A percentile compares a stretch with the other conserved stretches of the same genome.
Evolutionary conservation across 2,888 invertebrate species (phyloP).

Genomic region (Sarcophaga caerulescens): DNA sequence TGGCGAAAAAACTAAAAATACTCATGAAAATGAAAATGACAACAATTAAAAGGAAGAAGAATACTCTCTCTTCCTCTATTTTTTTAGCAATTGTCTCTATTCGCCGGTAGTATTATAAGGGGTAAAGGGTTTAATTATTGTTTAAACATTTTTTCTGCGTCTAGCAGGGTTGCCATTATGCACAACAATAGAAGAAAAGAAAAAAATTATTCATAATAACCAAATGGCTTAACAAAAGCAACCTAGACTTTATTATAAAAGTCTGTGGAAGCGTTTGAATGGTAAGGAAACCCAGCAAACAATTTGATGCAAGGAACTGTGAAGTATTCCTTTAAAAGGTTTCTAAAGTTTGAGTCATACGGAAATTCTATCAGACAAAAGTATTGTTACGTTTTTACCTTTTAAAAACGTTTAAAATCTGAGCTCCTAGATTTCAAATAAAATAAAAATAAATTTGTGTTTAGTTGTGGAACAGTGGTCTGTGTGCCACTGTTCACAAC

Average conservation of each 20-base stretch:
- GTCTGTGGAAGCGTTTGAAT: not conserved
- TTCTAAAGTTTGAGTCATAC: no score
- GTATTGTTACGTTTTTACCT: no score
- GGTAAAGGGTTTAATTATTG: slow-evolving; percentile 39
- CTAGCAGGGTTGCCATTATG: slow-evolving; percentile 50
- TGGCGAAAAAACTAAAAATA: slow-evolving; percentile 1
- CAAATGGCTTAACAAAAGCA: slow-evolving; percentile 54
- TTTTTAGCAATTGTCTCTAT: not conserved
- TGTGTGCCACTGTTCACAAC: no score
- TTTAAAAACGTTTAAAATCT: no score
- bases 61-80: slow-evolving; percentile 34
- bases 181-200: slow-evolving; percentile 24
- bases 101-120: not conserved
- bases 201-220: not conserved
- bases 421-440: no score
- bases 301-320: not conserved
- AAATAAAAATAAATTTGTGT: no score
- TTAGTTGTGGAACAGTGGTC: no score
- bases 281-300: slow-evolving; percentile 12
- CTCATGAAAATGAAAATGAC: slow-evolving; percentile 33
- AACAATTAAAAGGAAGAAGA: slow-evolving; percentile 34
- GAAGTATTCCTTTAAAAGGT: not conserved
- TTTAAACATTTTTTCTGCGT: slow-evolving; percentile 36
- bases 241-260: slow-evolving; percentile 48
- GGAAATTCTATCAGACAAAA: no score